These are phyloP conservation scores for Leptopilina syphax DNA, from an alignment of 2,888 invertebrate species.

Conservation along the genomic window DNA sequence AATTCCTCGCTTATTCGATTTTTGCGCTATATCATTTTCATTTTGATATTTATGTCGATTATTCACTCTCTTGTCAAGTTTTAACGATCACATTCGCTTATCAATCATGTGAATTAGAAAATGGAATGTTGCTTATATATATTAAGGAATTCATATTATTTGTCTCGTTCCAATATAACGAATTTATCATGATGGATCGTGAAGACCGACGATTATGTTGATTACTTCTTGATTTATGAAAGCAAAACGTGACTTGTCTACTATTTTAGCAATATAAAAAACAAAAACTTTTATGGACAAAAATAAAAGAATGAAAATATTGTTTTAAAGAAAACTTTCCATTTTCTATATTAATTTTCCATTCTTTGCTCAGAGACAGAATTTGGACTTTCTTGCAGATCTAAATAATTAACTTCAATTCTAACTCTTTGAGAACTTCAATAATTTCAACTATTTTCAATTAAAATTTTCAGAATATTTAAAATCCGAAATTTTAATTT, in stretches of 20 bases:
- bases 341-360: background rate
- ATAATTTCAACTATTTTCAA: no score
- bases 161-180: background rate
- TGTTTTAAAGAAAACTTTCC: background rate
- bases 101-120: constrained; percentile 28
- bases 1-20: background rate
- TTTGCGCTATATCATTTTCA: background rate
- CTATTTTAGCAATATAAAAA: constrained; percentile 6
- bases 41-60: constrained; percentile 30
- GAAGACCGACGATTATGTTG: constrained; percentile 10
- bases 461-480: no score
- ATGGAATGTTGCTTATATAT: constrained; percentile 5
- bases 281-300: background rate
- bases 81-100: constrained; percentile 4
- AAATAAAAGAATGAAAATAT: background rate
- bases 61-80: constrained; percentile 16
- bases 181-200: constrained; percentile 26
- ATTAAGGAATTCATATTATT: constrained; percentile 34
- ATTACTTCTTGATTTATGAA: constrained; percentile 32
- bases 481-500: no score
- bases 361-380: no score
- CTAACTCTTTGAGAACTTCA: no score
- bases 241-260: constrained; percentile 26
- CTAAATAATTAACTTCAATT: no score
- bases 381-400: no score